Evolutionary conservation across 2,888 invertebrate genomes (phyloP).

Genomic region (Tetanocera ferruginea): DNA sequence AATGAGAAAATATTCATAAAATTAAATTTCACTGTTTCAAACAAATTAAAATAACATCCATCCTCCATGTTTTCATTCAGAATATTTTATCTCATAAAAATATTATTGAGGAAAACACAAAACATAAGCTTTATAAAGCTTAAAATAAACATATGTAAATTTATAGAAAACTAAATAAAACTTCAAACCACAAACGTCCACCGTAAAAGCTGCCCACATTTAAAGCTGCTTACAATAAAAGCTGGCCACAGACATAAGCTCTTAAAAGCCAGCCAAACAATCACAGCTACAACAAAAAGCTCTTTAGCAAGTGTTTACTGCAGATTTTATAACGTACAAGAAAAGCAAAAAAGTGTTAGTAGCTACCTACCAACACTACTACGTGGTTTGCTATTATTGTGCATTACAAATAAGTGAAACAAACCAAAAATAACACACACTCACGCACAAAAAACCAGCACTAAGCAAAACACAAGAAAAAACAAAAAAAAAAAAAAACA

Average conservation of each 20-base stretch:
- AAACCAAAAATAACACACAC: background rate
- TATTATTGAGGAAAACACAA: too few relatives aligned
- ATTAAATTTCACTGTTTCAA: too few relatives aligned
- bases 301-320: slow-evolving; percentile 2
- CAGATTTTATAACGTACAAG: background rate
- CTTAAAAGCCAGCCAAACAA: background rate
- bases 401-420: background rate
- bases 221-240: background rate
- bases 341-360: background rate
- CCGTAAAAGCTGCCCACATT: too few relatives aligned
- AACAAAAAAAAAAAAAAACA: background rate
- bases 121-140: too few relatives aligned
- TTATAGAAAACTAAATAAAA: too few relatives aligned
- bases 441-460: background rate
- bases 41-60: too few relatives aligned
- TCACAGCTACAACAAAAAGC: background rate
- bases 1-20: too few relatives aligned
- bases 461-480: background rate
- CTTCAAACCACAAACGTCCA: too few relatives aligned
- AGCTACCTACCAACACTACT: background rate
- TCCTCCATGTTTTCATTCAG: too few relatives aligned
- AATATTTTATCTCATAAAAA: too few relatives aligned
- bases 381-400: background rate
- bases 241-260: background rate
- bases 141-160: too few relatives aligned